Conservation (phyloP, 92 coral and sea anemone species). For the Bergia sp. region DNA sequence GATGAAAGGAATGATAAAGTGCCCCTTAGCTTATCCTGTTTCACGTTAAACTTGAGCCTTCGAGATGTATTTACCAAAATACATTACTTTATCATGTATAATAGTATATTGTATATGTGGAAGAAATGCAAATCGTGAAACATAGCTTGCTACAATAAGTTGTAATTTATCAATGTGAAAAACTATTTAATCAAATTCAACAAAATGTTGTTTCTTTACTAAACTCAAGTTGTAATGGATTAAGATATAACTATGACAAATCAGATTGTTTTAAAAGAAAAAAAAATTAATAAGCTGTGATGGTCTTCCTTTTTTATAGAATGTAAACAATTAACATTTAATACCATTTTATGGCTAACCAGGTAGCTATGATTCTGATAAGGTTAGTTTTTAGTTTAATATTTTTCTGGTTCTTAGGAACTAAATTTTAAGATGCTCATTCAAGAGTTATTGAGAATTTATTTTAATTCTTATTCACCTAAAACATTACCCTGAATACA, state of each 20-base stretch:
- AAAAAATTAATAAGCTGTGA: neutral
- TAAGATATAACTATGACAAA: conserved; percentile 12
- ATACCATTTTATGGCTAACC: neutral
- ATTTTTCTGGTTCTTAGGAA: neutral
- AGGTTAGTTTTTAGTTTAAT: neutral
- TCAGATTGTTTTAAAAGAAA: neutral
- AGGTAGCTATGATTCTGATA: neutral
- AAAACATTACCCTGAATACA: neutral
- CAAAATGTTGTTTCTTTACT: neutral
- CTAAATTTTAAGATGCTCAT: neutral
- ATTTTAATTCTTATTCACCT: neutral
- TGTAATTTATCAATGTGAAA: neutral
- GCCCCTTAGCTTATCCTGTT: conserved; percentile 5
- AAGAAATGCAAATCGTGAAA: neutral
- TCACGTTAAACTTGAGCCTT: neutral
- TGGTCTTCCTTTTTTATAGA: neutral
- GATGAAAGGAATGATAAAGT: neutral
- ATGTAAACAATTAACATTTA: conserved; percentile 30
- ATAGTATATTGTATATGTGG: too few relatives aligned
- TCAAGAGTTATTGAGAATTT: neutral
- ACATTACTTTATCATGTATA: neutral
- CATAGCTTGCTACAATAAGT: neutral
- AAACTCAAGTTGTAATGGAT: neutral
- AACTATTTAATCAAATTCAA: neutral
- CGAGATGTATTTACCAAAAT: neutral